These are phyloP conservation scores for Gnatocerus cornutus DNA, from an alignment of 2,888 invertebrate species.

Conservation along the genomic window DNA sequence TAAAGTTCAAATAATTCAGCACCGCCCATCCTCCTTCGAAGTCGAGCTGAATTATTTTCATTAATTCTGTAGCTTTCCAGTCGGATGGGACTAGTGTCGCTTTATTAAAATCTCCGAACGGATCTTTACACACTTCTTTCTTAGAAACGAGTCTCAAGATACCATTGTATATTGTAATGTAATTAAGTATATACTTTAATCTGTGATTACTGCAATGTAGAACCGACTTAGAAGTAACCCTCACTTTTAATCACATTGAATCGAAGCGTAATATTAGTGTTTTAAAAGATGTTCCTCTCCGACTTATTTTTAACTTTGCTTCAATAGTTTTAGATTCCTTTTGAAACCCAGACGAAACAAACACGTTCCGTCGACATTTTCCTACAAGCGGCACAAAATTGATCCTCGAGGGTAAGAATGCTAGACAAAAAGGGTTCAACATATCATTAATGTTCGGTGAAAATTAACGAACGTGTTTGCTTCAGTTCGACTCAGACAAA, in stretches of 20 bases:
- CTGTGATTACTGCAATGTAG: conserved; percentile 66
- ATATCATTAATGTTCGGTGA: conserved; percentile 37
- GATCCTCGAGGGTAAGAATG: background rate
- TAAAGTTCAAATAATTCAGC: conserved; percentile 36
- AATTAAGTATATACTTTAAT: conserved; percentile 62
- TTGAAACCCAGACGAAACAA: conserved; percentile 39
- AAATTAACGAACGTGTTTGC: conserved; percentile 41
- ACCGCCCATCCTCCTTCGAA: conserved; percentile 24
- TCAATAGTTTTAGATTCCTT: conserved; percentile 44
- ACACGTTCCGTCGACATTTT: conserved; percentile 21
- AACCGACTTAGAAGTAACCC: conserved; percentile 43
- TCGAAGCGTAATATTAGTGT: conserved; percentile 48
- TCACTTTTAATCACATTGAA: conserved; percentile 51
- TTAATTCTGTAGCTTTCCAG: conserved; percentile 13
- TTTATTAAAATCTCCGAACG: conserved; percentile 32
- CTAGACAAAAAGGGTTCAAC: conserved; percentile 27
- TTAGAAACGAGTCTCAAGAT: conserved; percentile 36
- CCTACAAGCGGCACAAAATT: conserved; percentile 3
- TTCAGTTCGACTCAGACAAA: conserved; percentile 33
- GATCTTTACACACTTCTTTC: conserved; percentile 42
- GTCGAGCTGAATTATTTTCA: conserved; percentile 19
- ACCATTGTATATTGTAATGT: conserved; percentile 49
- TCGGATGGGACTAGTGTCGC: conserved; percentile 37
- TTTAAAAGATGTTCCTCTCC: conserved; percentile 48
- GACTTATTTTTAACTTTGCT: conserved; percentile 44